Evolutionary conservation across 2,113 vertebrate species (phyloP), one percentile per base, ranked within the genome.

Genomic region (Sinocyclocheilus anshuiensis): DNA sequence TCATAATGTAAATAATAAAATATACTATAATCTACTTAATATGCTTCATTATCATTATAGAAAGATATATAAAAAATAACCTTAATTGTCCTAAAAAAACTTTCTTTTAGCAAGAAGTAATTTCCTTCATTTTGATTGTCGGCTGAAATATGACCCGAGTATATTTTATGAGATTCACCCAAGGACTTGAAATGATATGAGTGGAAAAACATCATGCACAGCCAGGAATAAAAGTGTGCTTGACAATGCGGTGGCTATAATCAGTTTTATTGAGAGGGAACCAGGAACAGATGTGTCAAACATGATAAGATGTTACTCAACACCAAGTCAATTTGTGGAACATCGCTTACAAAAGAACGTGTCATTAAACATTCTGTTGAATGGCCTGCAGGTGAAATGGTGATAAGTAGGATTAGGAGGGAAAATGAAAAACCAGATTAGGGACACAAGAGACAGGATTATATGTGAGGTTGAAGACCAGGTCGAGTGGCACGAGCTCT

Each of bases 381-480:
- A 83, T 53, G 65, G 81, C 81, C 79, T 67, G 79, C 22, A 18
- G 22, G 11, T n/a, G 71, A 88, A 83, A 78, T 36, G 36, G 1
- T 69, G 74, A 69, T 45, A 85, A 85, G 61, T 39, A 53, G 26
- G 55, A 42, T 88, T 84, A 65, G 29, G 26, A 63, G 45, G 77
- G 22, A 85, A 76, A 88, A 33, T 76, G 48, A 77, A 86, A 82
- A 33, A 48, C 18, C 48, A 67, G 24, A 77, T 69, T 77, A 83
- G 12, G 36, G 39, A 59, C 15, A 71, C n/a, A 48, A 82, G 74
- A 77, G 77, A 24, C 15, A 15, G 77, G 69, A 85, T 87, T 87
- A 83, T 33, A 29, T 67, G 20, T 83, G 45, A 71, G 81, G 81
- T 83, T 83, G 48, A 83, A 83, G 45, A 71, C 29, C 63, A 18